Base-by-base conservation (phyloP, 2,113 vertebrate species). In the Myxocyprinus asiaticus region DNA sequence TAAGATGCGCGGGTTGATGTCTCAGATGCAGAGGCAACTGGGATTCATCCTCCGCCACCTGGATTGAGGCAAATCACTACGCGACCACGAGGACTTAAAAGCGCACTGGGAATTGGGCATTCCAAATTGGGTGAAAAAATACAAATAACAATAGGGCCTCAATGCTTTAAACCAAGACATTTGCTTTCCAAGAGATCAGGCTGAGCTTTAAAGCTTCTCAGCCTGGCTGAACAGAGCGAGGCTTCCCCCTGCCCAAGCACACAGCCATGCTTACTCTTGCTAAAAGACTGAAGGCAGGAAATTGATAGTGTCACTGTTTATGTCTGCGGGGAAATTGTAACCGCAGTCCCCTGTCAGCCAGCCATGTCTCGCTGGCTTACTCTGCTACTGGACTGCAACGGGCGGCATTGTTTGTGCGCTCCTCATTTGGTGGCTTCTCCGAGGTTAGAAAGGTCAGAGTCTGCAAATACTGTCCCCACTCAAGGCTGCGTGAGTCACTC, bases 221-320 rank as follows among this genome's bases (percentile, higher is more conserved):
- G n/a, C 15, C 33, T 0, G 61, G 15, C 73, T 75, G 58, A 48
- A 83, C 11, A 53, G 53, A 81, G 61, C 17, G 67, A 80, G 84
- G 79, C 79, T 85, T 82, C 78, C 74, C 73, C 74, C 66, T 72
- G 74, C 81, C 76, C 70, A 83, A 47, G 62, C 76, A 80, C 76
- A 80, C 64, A 76, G 76, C 53, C 63, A 76, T 71, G 67, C 79
- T 81, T 67, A 61, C 73, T 62, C 85, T 76, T 86, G 78, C 69
- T 82, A 71, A 76, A 81, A 87, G 70, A 83, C 61, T 22, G 77
- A 56, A 76, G 82, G 86, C 88, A 91, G 91, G 91, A 93, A 92
- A 92, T 88, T 87, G 5, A 86, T 88, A 87, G 90, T 92, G 91
- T 91, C 91, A 90, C 79, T 92, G 91, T 90, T 91, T 91, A 90